Percentiles rank a stretch among this genome's conserved stretches.
Evolutionary conservation across 2,797 vertebrate species (phyloP).

Genomic region (Melanotaenia maccullochi): DNA sequence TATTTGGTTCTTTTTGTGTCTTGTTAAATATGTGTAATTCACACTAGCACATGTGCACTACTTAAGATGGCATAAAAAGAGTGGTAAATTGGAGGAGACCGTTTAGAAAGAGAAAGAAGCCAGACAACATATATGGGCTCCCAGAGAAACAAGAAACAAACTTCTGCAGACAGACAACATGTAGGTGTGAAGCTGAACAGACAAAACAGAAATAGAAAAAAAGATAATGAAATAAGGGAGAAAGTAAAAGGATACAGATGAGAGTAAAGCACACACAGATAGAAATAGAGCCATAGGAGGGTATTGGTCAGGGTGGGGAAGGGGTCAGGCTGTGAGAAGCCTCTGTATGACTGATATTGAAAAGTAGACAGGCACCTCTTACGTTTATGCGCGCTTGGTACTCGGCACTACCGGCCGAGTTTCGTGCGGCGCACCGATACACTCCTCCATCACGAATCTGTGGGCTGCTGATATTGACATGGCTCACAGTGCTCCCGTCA

Average conservation of each 20-base stretch:
- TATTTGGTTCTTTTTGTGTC: slow-evolving; percentile 4
- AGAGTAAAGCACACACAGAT: slow-evolving; percentile 42
- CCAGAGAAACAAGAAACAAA: slow-evolving; percentile 20
- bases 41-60: slow-evolving; percentile 1
- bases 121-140: slow-evolving; percentile 14
- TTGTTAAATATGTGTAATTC: slow-evolving; percentile 8
- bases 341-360: slow-evolving; percentile 98
- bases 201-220: slow-evolving; percentile 25
- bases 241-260: slow-evolving; percentile 27
- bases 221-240: slow-evolving; percentile 12
- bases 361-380: slow-evolving; percentile 99
- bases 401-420: slow-evolving; percentile 99
- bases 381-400: slow-evolving; percentile 99
- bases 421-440: slow-evolving; percentile 98
- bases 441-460: slow-evolving; percentile 98
- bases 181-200: slow-evolving; percentile 20
- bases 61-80: slow-evolving; percentile 4
- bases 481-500: slow-evolving; percentile 94
- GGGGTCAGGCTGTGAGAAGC: slow-evolving; percentile 79
- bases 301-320: slow-evolving; percentile 61
- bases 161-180: slow-evolving; percentile 18
- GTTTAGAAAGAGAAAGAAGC: slow-evolving; percentile 22
- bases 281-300: slow-evolving; percentile 57
- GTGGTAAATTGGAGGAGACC: slow-evolving; percentile 1
- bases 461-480: slow-evolving; percentile 94